Evolutionary conservation across 2,113 vertebrate genomes (phyloP), one percentile per base, ranked within the genome.

Genomic region (Callipepla squamata): DNA sequence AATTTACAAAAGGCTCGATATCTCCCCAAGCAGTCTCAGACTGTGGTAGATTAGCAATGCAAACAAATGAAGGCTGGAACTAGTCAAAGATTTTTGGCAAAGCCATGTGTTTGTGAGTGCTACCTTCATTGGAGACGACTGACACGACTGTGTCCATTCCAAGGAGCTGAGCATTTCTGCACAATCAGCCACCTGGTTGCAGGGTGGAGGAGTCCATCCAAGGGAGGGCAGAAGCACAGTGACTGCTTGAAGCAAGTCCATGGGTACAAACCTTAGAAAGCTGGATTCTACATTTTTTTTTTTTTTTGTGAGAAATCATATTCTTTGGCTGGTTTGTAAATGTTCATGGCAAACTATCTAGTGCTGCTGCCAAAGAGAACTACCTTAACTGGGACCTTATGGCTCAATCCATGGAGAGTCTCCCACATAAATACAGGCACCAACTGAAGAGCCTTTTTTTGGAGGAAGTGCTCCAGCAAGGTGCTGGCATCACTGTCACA

Each of bases 1-100:
- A 86, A 77, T 92, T 90, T 79, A 94, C 69, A 72, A 61, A 92
- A 78, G 48, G 21, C 53, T 91, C 36, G 80, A 30, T 96, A 93
- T 96, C 95, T 89, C 62, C 74, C 34, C 0, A 26, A 86, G 84
- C 94, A 94, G 77, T 58, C 91, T 84, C 92, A 36, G 96, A 34
- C 92, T 84, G 89, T 66, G 90, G 53, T 79, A 96, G 96, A 96
- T 96, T 96, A 96, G 94, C 89, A 96, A 73, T 86, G 59, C 77
- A 96, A 96, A 96, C 89, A 96, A 94, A 88, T 0, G 34, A 90
- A 94, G 74, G 66, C 16, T 95, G 96, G 91, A 96, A 73, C 80
- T 34, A 42, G 77, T 40, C 94, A 76, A 80, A 81, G 69, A 53
- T 78, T 87, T 80, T 18, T 96, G 95, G 96, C 96, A 96, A 93